Evolutionary conservation across 2,113 vertebrate genomes (phyloP), one percentile per base, ranked within the genome.

Genomic region (Micromys minutus): DNA sequence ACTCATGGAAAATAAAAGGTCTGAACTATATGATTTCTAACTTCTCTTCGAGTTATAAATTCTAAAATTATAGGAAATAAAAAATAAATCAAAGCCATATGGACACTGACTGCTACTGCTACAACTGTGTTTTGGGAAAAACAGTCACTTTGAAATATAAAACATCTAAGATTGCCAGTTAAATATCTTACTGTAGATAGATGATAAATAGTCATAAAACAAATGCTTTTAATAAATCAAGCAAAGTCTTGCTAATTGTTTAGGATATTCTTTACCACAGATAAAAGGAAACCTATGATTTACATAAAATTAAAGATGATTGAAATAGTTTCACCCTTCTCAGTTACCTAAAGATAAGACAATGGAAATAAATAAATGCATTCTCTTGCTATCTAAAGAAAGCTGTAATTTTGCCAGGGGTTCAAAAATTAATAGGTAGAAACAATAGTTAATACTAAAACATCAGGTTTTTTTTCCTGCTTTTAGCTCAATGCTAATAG

Each of bases 361-460:
- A 96, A 95, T 91, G 97, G 74, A 95, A 96, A 94, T 93, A 94
- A 96, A 95, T 88, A 95, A 91, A 95, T 97, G 97, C 96, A 95
- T 98, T 98, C 97, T 98, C 96, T 97, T 98, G 97, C 97, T 97
- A 97, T 93, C 57, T 95, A 92, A 96, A 12, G 22, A 94, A 90
- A 86, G 59, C 29, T 50, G 3, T 88, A 52, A 92, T 85, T 95
- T 72, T 95, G 90, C 13, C 22, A 92, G 59, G 71, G 36, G 50
- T 88, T 92, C 31, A 86, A 59, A 85, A 96, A 74, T 42, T 88
- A 75, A 85, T 1, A 79, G 61, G 52, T 76, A 55, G 69, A 94
- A 74, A 67, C 36, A 89, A 84, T 34, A 61, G 34, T 52, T 85
- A 95, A 94, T 77, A 69, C 7, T 26, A 83, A 91, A 45, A 67